These are phyloP conservation scores for Apodemus sylvaticus DNA, from an alignment of 2,113 vertebrate genomes.

Conservation along the genomic window DNA sequence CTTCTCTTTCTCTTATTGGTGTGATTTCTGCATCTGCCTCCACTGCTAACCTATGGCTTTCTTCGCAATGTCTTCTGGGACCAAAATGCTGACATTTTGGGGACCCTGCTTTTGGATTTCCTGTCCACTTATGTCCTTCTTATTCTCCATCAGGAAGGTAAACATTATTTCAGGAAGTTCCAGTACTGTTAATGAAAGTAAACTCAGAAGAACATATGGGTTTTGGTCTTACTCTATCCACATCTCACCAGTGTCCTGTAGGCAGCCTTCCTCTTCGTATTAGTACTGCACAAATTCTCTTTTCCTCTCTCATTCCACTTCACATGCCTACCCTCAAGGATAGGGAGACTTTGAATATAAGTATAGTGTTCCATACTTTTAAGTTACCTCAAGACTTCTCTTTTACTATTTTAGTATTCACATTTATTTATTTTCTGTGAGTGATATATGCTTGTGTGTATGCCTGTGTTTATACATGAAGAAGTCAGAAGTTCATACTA, in stretches of 20 bases:
- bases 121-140: neutral
- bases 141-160: neutral
- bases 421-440: neutral
- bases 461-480: neutral
- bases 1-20: neutral
- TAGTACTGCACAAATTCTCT: neutral
- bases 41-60: neutral
- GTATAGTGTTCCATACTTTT: neutral
- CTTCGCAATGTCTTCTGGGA: neutral
- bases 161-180: neutral
- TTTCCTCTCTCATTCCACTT: neutral
- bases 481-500: neutral
- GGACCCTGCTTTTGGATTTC: neutral
- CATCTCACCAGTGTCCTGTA: neutral
- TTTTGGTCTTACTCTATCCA: neutral
- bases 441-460: neutral
- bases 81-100: neutral
- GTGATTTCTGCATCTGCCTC: neutral
- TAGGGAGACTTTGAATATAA: neutral
- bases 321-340: rapidly evolving
- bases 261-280: neutral
- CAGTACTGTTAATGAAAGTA: neutral
- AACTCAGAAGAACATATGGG: neutral
- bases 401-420: neutral
- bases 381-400: neutral